phyloP scores from a whole-genome alignment of 2,888 invertebrate genomes.

The Spilarctia lutea region DNA sequence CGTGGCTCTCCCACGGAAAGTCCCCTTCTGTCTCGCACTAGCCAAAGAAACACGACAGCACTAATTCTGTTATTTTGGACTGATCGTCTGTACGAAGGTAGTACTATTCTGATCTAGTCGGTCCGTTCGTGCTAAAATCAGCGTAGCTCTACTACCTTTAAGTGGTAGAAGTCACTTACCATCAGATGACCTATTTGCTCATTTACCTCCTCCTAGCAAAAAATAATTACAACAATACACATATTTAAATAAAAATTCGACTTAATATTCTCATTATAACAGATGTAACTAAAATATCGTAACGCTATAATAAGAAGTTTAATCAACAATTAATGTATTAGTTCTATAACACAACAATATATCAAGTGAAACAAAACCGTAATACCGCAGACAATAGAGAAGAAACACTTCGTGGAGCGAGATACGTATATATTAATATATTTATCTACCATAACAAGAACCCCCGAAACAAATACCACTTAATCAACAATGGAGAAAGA shows the following conservation, averaged over 20 bases:
- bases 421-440: slow-evolving; percentile 33
- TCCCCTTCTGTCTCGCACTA: too few species aligned
- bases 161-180: too few species aligned
- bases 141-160: too few species aligned
- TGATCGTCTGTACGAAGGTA: too few species aligned
- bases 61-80: too few species aligned
- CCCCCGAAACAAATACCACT: slow-evolving; percentile 40
- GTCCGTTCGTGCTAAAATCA: too few species aligned
- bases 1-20: too few species aligned
- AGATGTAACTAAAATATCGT: not conserved
- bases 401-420: slow-evolving; percentile 16
- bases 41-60: too few species aligned
- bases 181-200: too few species aligned
- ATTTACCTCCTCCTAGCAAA: not conserved
- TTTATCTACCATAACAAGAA: slow-evolving; percentile 34
- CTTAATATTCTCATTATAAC: not conserved
- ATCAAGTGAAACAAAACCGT: slow-evolving; percentile 10
- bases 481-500: slow-evolving; percentile 52
- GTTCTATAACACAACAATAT: slow-evolving; percentile 9
- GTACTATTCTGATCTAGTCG: too few species aligned
- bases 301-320: not conserved
- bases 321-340: slow-evolving; percentile 9
- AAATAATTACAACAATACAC: not conserved
- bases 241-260: too few species aligned
- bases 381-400: slow-evolving; percentile 1